Base-by-base conservation (phyloP, 2,113 vertebrate species). In the Fulmarus glacialis region DNA sequence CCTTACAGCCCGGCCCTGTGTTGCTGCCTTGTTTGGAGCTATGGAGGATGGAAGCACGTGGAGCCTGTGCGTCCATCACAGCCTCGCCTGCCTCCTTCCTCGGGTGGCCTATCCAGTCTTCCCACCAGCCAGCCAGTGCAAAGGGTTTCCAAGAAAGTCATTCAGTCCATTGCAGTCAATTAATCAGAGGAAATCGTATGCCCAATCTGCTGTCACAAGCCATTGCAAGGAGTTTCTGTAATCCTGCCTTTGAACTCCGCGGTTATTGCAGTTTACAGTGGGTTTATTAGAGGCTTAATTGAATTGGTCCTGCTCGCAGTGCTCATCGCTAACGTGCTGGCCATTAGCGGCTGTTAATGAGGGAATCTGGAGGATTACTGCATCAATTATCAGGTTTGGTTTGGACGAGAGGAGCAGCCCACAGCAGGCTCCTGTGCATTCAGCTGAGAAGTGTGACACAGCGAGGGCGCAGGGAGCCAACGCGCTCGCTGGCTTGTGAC, bases 331-430 rank as follows among this genome's bases (percentile, higher is more conserved):
- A 97, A 97, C 78, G 53, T 32, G 43, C 79, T 32, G 60, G 90
- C 97, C 97, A 98, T 98, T 98, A 98, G 96, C 27, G 11, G 77
- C 95, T 97, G 94, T 96, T 98, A 98, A 98, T 98, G 97, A 98
- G 97, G 90, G 95, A 98, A 98, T 97, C 96, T 90, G 95, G 96
- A 96, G 97, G 97, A 98, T 98, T 98, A 97, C 85, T 91, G 93
- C 97, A 91, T 96, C 95, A 98, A 82, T 98, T 98, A 98, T 87
- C 89, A 97, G 89, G 96, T 88, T 96, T 81, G 94, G 95, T 84
- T 97, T 97, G 94, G 63, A 93, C 94, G 7, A 10, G 70, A 87
- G 94, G 88, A 80, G 87, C 81, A 95, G 96, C 96, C 97, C 97
- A 91, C 80, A 93, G 78, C 55, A 47, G 75, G 88, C 81, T 93